These are phyloP conservation scores for Girardia tigrina DNA, from an alignment of 2,888 invertebrate species.

Conservation along the genomic window DNA sequence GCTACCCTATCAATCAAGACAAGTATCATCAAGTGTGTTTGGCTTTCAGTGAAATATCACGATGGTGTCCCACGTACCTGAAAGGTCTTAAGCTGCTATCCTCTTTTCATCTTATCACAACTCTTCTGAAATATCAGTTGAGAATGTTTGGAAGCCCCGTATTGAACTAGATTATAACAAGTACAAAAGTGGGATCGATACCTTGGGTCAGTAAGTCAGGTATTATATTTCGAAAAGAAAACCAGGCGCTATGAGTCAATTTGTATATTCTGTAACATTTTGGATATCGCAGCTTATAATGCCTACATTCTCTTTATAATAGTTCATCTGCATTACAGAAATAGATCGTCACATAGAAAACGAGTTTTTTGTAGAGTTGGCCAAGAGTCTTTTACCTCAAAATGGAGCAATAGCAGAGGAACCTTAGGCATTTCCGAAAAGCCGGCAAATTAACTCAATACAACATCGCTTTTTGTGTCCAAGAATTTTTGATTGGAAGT, in stretches of 20 bases:
- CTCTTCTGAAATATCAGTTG: neutral
- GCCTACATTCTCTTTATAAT: slow-evolving; percentile 21
- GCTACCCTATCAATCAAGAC: slow-evolving; percentile 2
- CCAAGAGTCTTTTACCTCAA: no score
- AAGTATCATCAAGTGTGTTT: slow-evolving; percentile 25
- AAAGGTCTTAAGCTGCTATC: slow-evolving; percentile 26
- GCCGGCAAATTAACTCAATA: no score
- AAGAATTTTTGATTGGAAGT: no score
- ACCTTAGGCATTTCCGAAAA: no score
- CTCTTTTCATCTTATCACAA: slow-evolving; percentile 21
- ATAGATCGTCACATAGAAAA: neutral
- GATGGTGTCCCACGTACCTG: slow-evolving; percentile 30
- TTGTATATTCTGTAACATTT: slow-evolving; percentile 28
- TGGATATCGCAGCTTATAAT: slow-evolving; percentile 29
- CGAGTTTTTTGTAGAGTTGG: slow-evolving; percentile 23
- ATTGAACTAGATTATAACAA: slow-evolving; percentile 30
- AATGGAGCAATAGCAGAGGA: no score
- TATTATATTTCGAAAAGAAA: slow-evolving; percentile 21
- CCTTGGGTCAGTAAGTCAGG: slow-evolving; percentile 27
- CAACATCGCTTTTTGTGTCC: no score
- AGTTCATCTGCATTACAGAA: slow-evolving; percentile 28
- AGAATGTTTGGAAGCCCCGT: neutral
- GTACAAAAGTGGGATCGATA: slow-evolving; percentile 30
- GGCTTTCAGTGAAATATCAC: slow-evolving; percentile 25
- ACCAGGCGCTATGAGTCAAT: neutral